Percentiles rank a stretch among this genome's conserved stretches.
Evolutionary conservation across 2,888 invertebrate species (phyloP).

Genomic region (Synergus japonicus): DNA sequence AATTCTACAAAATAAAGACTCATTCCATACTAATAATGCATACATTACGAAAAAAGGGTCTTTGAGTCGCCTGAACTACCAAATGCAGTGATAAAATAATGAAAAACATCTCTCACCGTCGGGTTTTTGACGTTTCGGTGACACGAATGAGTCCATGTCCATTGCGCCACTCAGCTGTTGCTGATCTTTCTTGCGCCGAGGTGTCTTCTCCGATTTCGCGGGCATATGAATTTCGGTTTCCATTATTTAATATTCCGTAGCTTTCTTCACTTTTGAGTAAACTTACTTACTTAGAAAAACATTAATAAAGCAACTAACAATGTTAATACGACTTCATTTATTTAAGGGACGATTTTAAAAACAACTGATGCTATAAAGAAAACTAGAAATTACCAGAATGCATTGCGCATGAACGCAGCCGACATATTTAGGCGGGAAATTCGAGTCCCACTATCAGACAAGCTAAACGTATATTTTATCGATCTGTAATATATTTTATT

Average conservation of each 20-base stretch:
- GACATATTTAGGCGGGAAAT: slow-evolving; percentile 51
- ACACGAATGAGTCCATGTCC: slow-evolving; percentile 69
- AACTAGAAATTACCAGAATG: slow-evolving; percentile 55
- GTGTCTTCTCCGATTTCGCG: slow-evolving; percentile 69
- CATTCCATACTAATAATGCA: slow-evolving; percentile 15
- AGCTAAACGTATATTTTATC: neutral
- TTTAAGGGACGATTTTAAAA: slow-evolving; percentile 65
- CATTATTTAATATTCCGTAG: slow-evolving; percentile 49
- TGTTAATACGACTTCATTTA: slow-evolving; percentile 48
- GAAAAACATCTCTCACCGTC: slow-evolving; percentile 70
- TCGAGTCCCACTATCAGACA: slow-evolving; percentile 41
- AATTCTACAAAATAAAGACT: neutral
- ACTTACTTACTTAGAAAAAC: neutral
- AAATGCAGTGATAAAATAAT: slow-evolving; percentile 20
- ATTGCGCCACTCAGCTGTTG: slow-evolving; percentile 70
- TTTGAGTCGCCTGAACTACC: neutral
- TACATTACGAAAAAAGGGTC: neutral
- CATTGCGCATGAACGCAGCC: slow-evolving; percentile 50
- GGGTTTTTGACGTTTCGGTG: slow-evolving; percentile 73
- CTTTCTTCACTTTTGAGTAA: slow-evolving; percentile 20
- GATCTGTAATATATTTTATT: neutral
- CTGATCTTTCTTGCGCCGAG: slow-evolving; percentile 66
- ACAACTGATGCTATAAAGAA: slow-evolving; percentile 60
- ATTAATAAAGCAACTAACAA: neutral
- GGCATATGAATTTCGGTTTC: slow-evolving; percentile 67